phyloP scores from a whole-genome alignment of 2,797 vertebrate genomes.

The Sphenopsis melanotis region DNA sequence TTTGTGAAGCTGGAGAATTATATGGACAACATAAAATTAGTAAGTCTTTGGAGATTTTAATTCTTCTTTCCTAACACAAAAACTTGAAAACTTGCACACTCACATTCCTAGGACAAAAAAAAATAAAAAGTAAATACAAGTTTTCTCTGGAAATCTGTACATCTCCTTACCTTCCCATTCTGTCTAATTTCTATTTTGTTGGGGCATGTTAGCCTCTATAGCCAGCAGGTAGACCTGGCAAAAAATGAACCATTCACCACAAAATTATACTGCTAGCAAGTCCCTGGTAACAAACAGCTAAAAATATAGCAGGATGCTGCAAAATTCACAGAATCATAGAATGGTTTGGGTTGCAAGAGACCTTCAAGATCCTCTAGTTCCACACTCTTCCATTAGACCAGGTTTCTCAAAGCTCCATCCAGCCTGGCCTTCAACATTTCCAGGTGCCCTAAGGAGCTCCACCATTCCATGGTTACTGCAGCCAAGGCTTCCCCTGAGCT shows the following conservation, averaged over 20 bases:
- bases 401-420: neutral
- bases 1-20: neutral
- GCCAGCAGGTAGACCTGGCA: neutral
- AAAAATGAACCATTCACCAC: neutral
- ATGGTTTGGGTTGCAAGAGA: neutral
- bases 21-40: neutral
- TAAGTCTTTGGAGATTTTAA: neutral
- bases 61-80: neutral
- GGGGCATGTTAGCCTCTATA: neutral
- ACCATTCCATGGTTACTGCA: neutral
- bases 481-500: neutral
- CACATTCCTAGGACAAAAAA: neutral
- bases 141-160: neutral
- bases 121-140: neutral
- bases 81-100: neutral
- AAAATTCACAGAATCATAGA: neutral
- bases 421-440: neutral
- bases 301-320: neutral
- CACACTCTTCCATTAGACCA: neutral
- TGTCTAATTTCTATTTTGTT: neutral
- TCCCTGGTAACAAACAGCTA: neutral
- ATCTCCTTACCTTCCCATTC: neutral
- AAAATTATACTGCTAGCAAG: neutral
- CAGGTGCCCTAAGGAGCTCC: neutral
- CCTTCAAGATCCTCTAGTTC: neutral